Conservation (phyloP, 2,113 vertebrate genomes). For the Manacus vitellinus region DNA sequence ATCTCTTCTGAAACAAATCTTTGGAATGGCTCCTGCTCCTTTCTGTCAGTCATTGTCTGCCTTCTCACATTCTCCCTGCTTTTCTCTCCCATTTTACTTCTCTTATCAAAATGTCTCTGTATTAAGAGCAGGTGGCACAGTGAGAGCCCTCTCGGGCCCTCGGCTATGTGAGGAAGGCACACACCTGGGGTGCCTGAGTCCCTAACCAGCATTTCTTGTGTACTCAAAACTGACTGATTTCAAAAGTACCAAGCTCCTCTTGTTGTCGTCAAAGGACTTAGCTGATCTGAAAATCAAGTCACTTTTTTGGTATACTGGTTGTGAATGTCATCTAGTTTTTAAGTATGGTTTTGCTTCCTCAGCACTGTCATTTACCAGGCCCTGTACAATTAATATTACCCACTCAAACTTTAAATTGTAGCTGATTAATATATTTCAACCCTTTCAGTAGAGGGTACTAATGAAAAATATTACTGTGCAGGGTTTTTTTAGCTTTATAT, state of each 20-base stretch:
- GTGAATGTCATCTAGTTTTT: neutral
- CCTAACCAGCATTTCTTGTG: neutral
- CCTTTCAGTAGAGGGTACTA: neutral
- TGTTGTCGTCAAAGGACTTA: neutral
- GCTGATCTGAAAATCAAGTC: neutral
- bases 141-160: neutral
- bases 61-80: neutral
- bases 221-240: neutral
- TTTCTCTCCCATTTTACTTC: neutral
- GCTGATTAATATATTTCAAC: neutral
- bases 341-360: neutral
- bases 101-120: neutral
- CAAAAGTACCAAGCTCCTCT: neutral
- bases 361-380: neutral
- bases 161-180: rapidly evolving
- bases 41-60: neutral
- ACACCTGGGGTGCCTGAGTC: neutral
- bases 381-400: neutral
- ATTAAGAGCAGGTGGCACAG: neutral
- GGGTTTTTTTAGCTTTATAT: neutral
- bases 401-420: neutral
- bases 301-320: neutral
- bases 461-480: neutral
- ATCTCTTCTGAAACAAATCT: neutral
- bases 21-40: neutral